Evolutionary conservation across 2,888 invertebrate species (phyloP), one percentile per base, ranked within the genome.

Genomic region (Strigamia maritima): DNA sequence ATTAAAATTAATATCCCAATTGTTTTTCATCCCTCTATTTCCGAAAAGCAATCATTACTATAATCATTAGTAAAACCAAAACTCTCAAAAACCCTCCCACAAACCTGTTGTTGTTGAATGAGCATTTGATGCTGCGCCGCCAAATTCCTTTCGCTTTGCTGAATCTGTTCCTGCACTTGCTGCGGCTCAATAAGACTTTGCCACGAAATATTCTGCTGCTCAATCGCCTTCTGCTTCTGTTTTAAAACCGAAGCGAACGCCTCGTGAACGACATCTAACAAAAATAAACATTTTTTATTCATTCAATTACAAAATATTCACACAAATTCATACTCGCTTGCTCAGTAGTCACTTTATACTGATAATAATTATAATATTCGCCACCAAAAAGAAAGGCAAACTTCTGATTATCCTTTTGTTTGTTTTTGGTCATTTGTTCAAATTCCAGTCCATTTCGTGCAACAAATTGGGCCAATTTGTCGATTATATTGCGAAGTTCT

Each of bases 371-470:
- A 88, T 92, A 96, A 88, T 92, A 92, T 85, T 97, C 97, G 79
- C 98, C 98, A 82, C 97, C 97, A 88, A 95, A 98, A 81, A 99
- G 90, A 88, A 98, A 99, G 84, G 93, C 92, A 89, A 98, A 98
- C 87, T 97, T 97, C 3, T 97, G 95, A 87, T 99, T 98, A 86
- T 95, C 95, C 87, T 95, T 94, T 88, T 98, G 98, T 88, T 98
- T 98, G 85, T 94, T 94, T 89, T 98, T 98, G 81, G 98, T 98
- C 93, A 98, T 98, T 88, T 94, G 93, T 89, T 98, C 98, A 88
- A 98, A 98, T 86, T 98, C 98, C n/a, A 96, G 97, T 79, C 98
- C 98, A 92, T 98, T 98, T 87, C 97, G 84, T 80, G 98, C 98
- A 82, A 99, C 98, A 90, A 98, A 98, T 87, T 97, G 96, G 16